Evolutionary conservation across 2,113 vertebrate genomes (phyloP).

Genomic region (Stegastes partitus): DNA sequence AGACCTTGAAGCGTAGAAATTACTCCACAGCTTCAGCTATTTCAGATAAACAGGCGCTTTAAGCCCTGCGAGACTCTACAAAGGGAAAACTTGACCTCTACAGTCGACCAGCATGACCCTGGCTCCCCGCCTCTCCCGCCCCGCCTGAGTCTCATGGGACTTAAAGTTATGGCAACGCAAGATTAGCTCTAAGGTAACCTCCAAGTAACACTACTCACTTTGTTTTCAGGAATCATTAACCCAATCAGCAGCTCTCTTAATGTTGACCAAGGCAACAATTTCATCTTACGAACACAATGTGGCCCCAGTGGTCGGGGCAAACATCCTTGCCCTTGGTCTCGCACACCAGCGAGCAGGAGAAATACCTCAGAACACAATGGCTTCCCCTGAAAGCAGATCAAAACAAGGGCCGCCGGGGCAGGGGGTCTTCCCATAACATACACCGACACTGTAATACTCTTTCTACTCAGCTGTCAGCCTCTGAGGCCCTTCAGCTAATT

Average conservation of each 20-base stretch:
- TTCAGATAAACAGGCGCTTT: slow-evolving; percentile 19
- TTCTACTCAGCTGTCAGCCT: slow-evolving; percentile 9
- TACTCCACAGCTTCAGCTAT: slow-evolving; percentile 5
- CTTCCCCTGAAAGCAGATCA: not conserved
- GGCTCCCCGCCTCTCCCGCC: no score
- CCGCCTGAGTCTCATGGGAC: not conserved
- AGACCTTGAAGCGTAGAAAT: slow-evolving; percentile 17
- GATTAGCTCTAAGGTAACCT: slow-evolving; percentile 60
- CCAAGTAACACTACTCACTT: slow-evolving; percentile 13
- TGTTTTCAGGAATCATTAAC: slow-evolving; percentile 63
- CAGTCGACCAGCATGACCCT: slow-evolving; percentile 30
- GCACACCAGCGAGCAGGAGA: not conserved
- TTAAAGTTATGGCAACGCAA: slow-evolving; percentile 58
- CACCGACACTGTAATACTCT: slow-evolving; percentile 4
- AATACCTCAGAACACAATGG: slow-evolving; percentile 41
- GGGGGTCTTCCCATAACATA: slow-evolving; percentile 32
- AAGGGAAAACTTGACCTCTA: slow-evolving; percentile 54
- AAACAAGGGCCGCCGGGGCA: slow-evolving; percentile 21
- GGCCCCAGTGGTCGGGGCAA: not conserved
- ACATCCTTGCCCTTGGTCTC: slow-evolving; percentile 30
- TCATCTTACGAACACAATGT: not conserved
- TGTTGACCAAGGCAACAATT: slow-evolving; percentile 9
- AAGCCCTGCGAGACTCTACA: not conserved
- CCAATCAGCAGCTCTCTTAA: not conserved
- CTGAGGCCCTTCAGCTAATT: slow-evolving; percentile 18